These are phyloP conservation scores for Halictus rubicundus DNA, from an alignment of 1,140 invertebrate species.

Conservation along the genomic window DNA sequence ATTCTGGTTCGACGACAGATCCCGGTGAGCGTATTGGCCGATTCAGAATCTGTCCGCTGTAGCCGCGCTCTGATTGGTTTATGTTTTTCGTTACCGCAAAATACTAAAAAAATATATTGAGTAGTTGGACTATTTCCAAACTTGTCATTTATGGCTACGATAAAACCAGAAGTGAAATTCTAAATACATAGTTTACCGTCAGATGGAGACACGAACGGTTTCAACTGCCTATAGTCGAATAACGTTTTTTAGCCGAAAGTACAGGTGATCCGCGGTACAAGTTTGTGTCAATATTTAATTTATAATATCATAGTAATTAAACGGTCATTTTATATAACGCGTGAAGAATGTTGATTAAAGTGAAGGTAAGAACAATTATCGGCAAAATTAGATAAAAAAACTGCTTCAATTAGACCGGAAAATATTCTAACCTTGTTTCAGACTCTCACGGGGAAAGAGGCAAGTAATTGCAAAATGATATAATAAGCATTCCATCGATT, in stretches of 20 bases:
- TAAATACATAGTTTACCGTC: neutral
- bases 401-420: constrained; percentile 4
- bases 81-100: too few relatives aligned
- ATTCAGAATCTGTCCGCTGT: too few relatives aligned
- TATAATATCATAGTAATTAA: constrained; percentile 17
- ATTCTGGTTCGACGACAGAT: too few relatives aligned
- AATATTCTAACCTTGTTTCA: constrained; percentile 76
- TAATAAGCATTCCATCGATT: constrained; percentile 11
- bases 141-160: neutral
- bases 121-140: too few relatives aligned
- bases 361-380: constrained; percentile 84
- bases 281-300: constrained; percentile 19
- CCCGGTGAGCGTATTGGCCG: too few relatives aligned
- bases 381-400: neutral
- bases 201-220: constrained; percentile 11
- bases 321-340: constrained; percentile 20
- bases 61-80: too few relatives aligned
- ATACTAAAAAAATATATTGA: too few relatives aligned
- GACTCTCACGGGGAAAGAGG: constrained; percentile 92
- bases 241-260: constrained; percentile 12
- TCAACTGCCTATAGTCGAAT: neutral
- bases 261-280: constrained; percentile 14
- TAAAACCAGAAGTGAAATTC: neutral
- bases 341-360: constrained; percentile 90
- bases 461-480: constrained; percentile 63